A percentile compares a stretch with the other conserved stretches of the same genome.
Evolutionary conservation across 2,888 invertebrate genomes (phyloP).

Genomic region (Hydriomena furcata): DNA sequence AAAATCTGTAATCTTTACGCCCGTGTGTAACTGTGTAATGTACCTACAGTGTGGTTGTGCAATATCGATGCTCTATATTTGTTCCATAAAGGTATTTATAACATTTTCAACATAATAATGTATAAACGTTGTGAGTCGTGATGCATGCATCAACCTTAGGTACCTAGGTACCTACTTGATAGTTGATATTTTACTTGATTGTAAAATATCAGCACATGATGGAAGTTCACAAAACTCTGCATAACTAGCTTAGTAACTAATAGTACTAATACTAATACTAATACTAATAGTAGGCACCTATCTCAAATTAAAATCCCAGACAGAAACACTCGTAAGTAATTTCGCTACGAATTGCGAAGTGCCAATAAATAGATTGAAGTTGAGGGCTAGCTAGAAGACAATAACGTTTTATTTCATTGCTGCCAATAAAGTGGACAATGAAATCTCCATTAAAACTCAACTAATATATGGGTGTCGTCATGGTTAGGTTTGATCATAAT

Average conservation of each 20-base stretch:
- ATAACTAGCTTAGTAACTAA: too few relatives aligned
- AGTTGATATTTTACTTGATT: too few relatives aligned
- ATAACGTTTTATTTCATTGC: slow-evolving; percentile 28
- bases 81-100: background rate
- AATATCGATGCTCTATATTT: slow-evolving; percentile 10
- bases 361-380: slow-evolving; percentile 26
- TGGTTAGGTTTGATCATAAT: slow-evolving; percentile 1
- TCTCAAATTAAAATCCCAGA: slow-evolving; percentile 1
- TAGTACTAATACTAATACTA: background rate
- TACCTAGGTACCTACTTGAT: too few relatives aligned
- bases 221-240: too few relatives aligned
- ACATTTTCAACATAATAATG: background rate
- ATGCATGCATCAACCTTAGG: background rate
- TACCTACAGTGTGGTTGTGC: too few relatives aligned
- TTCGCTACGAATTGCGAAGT: background rate
- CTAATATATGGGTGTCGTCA: slow-evolving; percentile 1
- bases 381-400: slow-evolving; percentile 21
- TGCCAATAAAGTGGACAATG: slow-evolving; percentile 47
- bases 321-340: background rate
- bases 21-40: slow-evolving; percentile 6
- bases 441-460: slow-evolving; percentile 30
- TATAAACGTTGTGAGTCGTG: background rate
- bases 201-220: too few relatives aligned
- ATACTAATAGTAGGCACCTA: too few relatives aligned
- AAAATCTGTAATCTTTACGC: slow-evolving; percentile 5